phyloP scores from a whole-genome alignment of 2,888 invertebrate species.

The Ischnus inquisitorius region DNA sequence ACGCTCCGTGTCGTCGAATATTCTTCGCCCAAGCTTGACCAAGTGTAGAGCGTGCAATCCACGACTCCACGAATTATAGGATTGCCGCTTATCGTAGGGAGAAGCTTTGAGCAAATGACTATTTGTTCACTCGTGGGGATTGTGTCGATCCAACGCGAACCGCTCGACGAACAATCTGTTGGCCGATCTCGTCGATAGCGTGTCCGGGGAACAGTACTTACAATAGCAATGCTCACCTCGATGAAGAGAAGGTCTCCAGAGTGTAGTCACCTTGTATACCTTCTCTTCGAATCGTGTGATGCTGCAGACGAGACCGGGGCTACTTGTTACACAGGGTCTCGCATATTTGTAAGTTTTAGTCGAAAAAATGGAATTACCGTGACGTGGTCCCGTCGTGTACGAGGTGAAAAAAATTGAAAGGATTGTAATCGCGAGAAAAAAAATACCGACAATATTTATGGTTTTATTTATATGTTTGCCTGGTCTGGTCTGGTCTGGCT shows the following conservation, averaged over 20 bases:
- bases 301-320: neutral
- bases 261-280: constrained; percentile 14
- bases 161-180: constrained; percentile 1
- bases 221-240: neutral
- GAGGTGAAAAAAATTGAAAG: too few species aligned
- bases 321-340: neutral
- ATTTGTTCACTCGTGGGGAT: constrained; percentile 2
- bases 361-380: neutral
- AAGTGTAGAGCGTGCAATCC: neutral
- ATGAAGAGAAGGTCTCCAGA: neutral
- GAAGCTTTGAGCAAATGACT: neutral
- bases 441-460: too few species aligned
- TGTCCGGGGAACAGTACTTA: constrained; percentile 17
- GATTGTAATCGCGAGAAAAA: too few species aligned
- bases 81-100: neutral
- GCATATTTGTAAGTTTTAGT: neutral
- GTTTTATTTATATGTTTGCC: too few species aligned
- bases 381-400: neutral
- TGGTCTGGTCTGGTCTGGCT: too few species aligned
- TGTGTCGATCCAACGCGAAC: neutral
- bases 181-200: constrained; percentile 17
- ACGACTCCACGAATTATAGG: neutral
- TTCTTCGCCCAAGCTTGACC: neutral
- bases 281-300: constrained; percentile 1
- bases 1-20: constrained; percentile 38